Evolutionary conservation across 2,888 invertebrate species (phyloP), one percentile per base, ranked within the genome.

Genomic region (Nemurella pictetii): DNA sequence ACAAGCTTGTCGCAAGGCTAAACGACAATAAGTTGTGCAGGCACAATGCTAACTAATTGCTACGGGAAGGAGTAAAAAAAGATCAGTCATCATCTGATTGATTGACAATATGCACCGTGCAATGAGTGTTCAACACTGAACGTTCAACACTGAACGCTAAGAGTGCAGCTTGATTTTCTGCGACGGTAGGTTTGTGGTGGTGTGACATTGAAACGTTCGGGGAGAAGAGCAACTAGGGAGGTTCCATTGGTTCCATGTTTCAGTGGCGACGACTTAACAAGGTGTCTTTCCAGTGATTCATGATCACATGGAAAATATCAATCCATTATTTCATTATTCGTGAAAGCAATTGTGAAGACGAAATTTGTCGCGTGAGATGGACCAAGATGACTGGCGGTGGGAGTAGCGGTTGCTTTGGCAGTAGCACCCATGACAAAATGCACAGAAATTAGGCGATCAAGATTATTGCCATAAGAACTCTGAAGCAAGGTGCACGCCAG

Each of bases 261-360:
- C 80, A 55, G 5, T 26, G 81, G n/a, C 25, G 35, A 73, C 32
- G 35, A 73, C 85, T 78, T 77, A 83, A 83, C 35, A 83, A 85
- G 83, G 74, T 81, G 85, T 85, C 84, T 80, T 80, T 80, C 36
- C 83, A n/a, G 86, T 86, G 85, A 86, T 86, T 83, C 85, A 86
- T 86, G 30, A 84, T 29, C 73, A 25, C 27, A 78, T 80, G 85
- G 85, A 85, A 83, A 83, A 78, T 35, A 35, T 84, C 85, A 85
- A 85, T 86, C 86, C 86, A 85, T 86, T 86, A 86, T 85, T 86
- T 86, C 85, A 86, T 86, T 86, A 86, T 80, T 80, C 86, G 83
- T 85, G 80, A 81, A 32, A 77, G 29, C 27, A 83, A 86, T 55
- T 55, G 55, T 84, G 83, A 86, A 85, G 86, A 86, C 86, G 83